These are phyloP conservation scores for Melieria picta DNA, from an alignment of 2,888 invertebrate genomes.

Conservation along the genomic window DNA sequence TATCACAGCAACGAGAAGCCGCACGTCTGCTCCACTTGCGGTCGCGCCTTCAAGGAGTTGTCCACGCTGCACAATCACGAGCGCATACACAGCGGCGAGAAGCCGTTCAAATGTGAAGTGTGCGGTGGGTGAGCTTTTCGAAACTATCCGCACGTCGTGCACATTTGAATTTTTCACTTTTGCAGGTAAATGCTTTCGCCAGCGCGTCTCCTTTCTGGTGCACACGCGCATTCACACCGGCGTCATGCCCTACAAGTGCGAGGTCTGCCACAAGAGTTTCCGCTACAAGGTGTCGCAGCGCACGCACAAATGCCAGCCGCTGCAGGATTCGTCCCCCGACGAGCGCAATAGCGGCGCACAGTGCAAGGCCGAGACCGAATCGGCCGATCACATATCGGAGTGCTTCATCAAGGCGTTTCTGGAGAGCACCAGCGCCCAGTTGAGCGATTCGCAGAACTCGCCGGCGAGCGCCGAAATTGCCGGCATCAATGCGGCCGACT, in stretches of 20 bases:
- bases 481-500: conserved; percentile 36
- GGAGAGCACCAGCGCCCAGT: conserved; percentile 45
- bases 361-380: conserved; percentile 26
- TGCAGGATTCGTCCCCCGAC: background rate
- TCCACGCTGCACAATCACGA: conserved; percentile 89
- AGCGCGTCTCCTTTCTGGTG: conserved; percentile 85
- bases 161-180: conserved; percentile 36
- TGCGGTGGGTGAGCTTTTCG: conserved; percentile 72
- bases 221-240: conserved; percentile 85
- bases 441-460: conserved; percentile 58
- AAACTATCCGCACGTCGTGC: background rate
- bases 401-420: conserved; percentile 57
- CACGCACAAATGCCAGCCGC: conserved; percentile 78
- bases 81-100: conserved; percentile 80
- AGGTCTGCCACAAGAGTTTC: conserved; percentile 82
- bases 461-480: conserved; percentile 65
- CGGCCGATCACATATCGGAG: conserved; percentile 52
- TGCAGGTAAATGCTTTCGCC: conserved; percentile 86
- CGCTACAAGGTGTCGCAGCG: conserved; percentile 87
- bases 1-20: conserved; percentile 90
- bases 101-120: conserved; percentile 87
- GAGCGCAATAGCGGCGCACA: background rate
- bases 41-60: conserved; percentile 85
- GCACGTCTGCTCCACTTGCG: conserved; percentile 78
- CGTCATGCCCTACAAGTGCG: conserved; percentile 87